Percentiles rank a stretch among this genome's conserved stretches.
Evolutionary conservation across 2,113 vertebrate genomes (phyloP).

Genomic region (Elephas maximus): DNA sequence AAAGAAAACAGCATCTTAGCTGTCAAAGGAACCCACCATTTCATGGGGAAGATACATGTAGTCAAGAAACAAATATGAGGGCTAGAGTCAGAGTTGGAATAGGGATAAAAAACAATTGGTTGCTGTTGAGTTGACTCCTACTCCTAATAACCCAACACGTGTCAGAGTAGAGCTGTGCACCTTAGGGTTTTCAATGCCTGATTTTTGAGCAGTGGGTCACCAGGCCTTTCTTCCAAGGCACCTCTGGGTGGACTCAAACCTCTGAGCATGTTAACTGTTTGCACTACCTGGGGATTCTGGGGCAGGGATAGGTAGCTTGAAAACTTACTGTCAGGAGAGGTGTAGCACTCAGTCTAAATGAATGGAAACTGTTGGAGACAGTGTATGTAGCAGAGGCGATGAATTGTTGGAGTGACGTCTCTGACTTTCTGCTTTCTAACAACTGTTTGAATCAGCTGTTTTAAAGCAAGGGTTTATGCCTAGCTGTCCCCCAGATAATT

Average conservation of each 20-base stretch:
- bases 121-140: background rate
- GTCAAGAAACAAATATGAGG: background rate
- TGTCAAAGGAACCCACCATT: background rate
- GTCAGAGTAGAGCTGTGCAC: background rate
- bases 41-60: background rate
- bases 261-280: background rate
- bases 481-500: background rate
- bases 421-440: background rate
- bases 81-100: background rate
- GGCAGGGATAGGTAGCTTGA: background rate
- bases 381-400: background rate
- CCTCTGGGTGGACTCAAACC: background rate
- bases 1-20: background rate
- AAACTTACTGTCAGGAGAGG: background rate
- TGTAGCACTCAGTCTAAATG: background rate
- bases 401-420: background rate
- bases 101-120: background rate
- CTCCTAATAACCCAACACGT: background rate
- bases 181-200: background rate
- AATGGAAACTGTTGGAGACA: background rate
- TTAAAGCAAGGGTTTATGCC: background rate
- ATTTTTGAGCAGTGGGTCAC: background rate
- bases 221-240: background rate
- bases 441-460: background rate
- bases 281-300: no score